These are phyloP conservation scores for Aelia acuminata DNA, from an alignment of 2,888 invertebrate genomes.

Conservation along the genomic window DNA sequence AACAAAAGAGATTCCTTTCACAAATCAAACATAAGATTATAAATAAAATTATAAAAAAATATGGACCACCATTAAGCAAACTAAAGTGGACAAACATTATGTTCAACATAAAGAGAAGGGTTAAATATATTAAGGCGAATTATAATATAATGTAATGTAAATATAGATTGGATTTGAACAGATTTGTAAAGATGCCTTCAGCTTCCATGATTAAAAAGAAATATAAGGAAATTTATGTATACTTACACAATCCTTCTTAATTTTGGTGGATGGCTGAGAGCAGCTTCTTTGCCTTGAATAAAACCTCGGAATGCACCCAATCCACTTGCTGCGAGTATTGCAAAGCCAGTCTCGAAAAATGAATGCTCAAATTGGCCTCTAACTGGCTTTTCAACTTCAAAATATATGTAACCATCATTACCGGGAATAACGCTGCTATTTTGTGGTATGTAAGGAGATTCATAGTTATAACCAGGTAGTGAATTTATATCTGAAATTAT, in stretches of 20 bases:
- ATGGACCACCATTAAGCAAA: too few species aligned
- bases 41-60: too few species aligned
- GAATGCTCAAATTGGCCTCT: constrained; percentile 50
- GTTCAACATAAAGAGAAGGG: too few species aligned
- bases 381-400: constrained; percentile 47
- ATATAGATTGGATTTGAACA: not conserved
- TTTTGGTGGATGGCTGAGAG: constrained; percentile 29
- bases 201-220: not conserved
- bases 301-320: constrained; percentile 42
- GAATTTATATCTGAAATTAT: constrained; percentile 36
- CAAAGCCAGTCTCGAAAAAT: constrained; percentile 52
- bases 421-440: not conserved
- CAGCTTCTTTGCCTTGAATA: constrained; percentile 50
- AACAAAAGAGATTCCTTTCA: too few species aligned
- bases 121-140: too few species aligned
- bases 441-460: constrained; percentile 45
- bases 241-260: constrained; percentile 49
- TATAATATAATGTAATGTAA: too few species aligned
- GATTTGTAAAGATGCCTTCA: not conserved
- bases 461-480: not conserved
- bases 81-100: too few species aligned
- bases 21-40: too few species aligned
- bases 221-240: not conserved
- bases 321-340: constrained; percentile 41
- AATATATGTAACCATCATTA: constrained; percentile 50